A percentile compares a stretch with the other conserved stretches of the same genome.
Conservation (phyloP, 2,113 vertebrate species). For the Lynx canadensis region DNA sequence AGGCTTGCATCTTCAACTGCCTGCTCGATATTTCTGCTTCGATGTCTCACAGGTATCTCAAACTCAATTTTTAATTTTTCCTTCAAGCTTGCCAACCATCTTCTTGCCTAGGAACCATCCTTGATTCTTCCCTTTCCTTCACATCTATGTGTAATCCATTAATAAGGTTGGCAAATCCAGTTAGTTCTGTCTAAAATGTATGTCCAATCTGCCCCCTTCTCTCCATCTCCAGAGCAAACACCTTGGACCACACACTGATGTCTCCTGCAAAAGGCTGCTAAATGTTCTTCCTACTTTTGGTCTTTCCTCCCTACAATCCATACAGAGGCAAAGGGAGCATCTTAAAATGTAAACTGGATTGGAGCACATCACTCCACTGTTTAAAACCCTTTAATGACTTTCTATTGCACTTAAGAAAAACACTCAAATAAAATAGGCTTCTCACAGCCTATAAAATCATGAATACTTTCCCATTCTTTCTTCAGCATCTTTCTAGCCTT, state of each 20-base stretch:
- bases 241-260: background rate
- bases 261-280: background rate
- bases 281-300: background rate
- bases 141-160: background rate
- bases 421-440: background rate
- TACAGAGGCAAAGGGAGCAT: background rate
- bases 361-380: background rate
- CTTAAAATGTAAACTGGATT: background rate
- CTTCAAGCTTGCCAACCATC: background rate
- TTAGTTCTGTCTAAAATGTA: constrained; percentile 16
- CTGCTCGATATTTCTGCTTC: background rate
- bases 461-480: background rate
- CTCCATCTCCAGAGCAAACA: constrained; percentile 3
- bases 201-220: background rate
- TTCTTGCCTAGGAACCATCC: background rate
- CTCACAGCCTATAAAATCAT: background rate
- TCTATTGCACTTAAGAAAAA: constrained; percentile 13
- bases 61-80: background rate
- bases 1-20: constrained; percentile 9
- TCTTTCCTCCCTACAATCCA: background rate
- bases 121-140: constrained; percentile 1
- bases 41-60: background rate
- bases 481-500: background rate
- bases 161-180: background rate
- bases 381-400: constrained; percentile 40